These are phyloP conservation scores for Yponomeuta malinellus DNA, from an alignment of 2,888 invertebrate species.

Conservation along the genomic window DNA sequence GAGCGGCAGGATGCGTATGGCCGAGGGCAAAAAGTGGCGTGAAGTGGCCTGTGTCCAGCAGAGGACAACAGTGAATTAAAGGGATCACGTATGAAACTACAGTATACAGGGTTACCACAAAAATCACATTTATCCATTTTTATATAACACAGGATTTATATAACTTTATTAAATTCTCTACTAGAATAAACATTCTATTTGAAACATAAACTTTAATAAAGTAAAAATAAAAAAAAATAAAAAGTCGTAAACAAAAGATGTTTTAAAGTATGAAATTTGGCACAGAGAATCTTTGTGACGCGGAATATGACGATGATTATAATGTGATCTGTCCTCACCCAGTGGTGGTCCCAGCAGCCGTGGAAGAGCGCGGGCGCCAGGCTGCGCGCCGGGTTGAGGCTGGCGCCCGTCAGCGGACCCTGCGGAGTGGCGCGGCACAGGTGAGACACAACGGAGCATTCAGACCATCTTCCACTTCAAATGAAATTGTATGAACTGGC, in stretches of 20 bases:
- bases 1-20: too few species aligned
- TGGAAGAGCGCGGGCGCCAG: conserved; percentile 83
- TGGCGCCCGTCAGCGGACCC: conserved; percentile 82
- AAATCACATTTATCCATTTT: neutral
- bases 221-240: too few species aligned
- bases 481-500: neutral
- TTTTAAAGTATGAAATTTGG: too few species aligned
- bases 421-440: conserved; percentile 34
- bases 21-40: too few species aligned
- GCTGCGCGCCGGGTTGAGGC: conserved; percentile 82
- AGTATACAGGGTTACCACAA: neutral
- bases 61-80: neutral
- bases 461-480: too few species aligned
- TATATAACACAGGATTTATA: neutral
- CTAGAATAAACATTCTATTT: too few species aligned
- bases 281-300: too few species aligned
- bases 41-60: neutral
- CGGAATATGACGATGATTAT: too few species aligned
- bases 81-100: neutral
- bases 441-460: neutral
- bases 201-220: too few species aligned
- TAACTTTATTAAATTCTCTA: too few species aligned
- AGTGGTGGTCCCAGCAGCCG: conserved; percentile 77
- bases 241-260: too few species aligned
- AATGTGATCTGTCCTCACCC: conserved; percentile 63